Evolutionary conservation across 2,797 vertebrate genomes (phyloP), one percentile per base, ranked within the genome.

Genomic region (Acipenser transmontanus): DNA sequence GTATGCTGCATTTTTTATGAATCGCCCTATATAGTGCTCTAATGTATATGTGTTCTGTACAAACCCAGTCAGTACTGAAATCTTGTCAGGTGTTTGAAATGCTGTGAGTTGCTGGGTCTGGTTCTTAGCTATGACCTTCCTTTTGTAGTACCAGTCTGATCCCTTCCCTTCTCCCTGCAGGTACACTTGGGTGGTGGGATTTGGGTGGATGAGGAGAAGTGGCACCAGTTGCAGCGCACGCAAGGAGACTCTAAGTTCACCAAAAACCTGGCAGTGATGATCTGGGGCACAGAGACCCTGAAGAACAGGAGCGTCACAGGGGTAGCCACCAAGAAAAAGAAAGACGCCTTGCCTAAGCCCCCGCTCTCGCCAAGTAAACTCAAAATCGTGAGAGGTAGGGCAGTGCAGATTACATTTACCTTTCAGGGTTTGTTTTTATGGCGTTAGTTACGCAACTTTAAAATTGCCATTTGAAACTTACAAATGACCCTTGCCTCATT

Each of bases 231-330:
- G 68, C 97, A 99, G 85, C 92, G 96, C 68, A 98, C 97, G 80
- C 97, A 99, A 90, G 97, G 97, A 85, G 97, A 99, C 84, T 99
- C 97, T 76, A 99, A 99, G 86, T 99, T 98, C 90, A 98, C 97
- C 75, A 99, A 99, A 92, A 99, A 99, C 86, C 88, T 99, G 82
- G 97, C 97, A 60, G 97, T 99, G 69, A 98, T 98, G 95, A 99
- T 99, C 84, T 99, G 97, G 97, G 97, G 97, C 81, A 98, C 97
- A 65, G 97, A 99, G 89, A 96, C 97, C 75, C 92, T 99, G 71
- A 99, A 99, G 87, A 99, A 99, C 85, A 94, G 97, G 74, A 99
- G 97, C 62, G 97, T 99, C 76, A 99, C 97, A 47, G 97, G 97
- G 74, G 97, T 99, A 65, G 97, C 97, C 75, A 98, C 96, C 76